These are phyloP conservation scores for Lamellibrachia satsuma DNA, from an alignment of 2,888 invertebrate genomes.

Conservation along the genomic window DNA sequence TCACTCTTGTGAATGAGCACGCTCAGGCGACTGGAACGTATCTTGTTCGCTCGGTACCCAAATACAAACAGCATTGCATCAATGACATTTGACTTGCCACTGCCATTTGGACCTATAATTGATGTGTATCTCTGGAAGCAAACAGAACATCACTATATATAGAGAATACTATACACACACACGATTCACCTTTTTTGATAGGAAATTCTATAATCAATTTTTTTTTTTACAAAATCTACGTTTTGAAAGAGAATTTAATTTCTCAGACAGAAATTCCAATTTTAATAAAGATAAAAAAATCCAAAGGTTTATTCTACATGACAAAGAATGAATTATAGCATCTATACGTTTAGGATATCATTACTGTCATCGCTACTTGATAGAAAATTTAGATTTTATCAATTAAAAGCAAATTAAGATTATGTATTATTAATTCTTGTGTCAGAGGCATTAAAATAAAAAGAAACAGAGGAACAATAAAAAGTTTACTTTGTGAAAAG, in stretches of 20 bases:
- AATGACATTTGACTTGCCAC: slow-evolving; percentile 98
- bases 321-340: no score
- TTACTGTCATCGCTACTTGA: background rate
- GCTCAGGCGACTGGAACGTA: slow-evolving; percentile 93
- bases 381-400: background rate
- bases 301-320: no score
- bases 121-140: slow-evolving; percentile 71
- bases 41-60: slow-evolving; percentile 93
- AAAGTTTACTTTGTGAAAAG: slow-evolving; percentile 86
- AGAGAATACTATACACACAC: background rate
- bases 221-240: no score
- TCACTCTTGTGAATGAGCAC: slow-evolving; percentile 92
- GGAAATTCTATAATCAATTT: no score
- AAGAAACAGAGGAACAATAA: background rate
- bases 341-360: background rate
- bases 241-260: no score
- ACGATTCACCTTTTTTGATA: no score
- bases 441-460: background rate
- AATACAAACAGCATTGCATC: slow-evolving; percentile 99
- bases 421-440: background rate
- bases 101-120: slow-evolving; percentile 98
- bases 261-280: no score
- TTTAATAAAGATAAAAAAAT: no score
- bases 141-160: background rate
- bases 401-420: background rate